Evolutionary conservation across 1,140 invertebrate genomes (phyloP).

Genomic region (Nasonia longicornis): DNA sequence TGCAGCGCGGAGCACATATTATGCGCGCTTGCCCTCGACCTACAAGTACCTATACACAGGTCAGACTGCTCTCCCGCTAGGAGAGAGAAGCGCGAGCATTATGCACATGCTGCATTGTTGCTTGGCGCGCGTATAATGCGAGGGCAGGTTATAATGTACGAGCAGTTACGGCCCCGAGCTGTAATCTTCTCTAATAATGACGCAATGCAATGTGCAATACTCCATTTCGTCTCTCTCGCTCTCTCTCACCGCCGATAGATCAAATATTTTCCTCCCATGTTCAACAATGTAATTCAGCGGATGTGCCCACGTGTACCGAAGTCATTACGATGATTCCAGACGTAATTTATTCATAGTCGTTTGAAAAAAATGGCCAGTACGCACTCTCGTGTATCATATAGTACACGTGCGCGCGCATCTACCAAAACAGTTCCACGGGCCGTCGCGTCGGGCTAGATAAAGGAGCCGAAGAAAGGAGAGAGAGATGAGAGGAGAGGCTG

Average conservation of each 20-base stretch:
- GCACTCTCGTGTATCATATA: neutral
- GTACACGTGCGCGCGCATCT: neutral
- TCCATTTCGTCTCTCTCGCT: neutral
- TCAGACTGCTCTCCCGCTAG: neutral
- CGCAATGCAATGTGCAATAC: neutral
- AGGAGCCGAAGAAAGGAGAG: neutral
- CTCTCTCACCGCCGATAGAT: neutral
- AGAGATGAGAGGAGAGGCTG: conserved; percentile 6
- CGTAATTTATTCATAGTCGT: neutral
- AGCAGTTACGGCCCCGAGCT: neutral
- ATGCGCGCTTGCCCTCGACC: conserved; percentile 27
- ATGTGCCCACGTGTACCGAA: neutral
- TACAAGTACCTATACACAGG: conserved; percentile 24
- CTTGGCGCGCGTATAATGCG: neutral
- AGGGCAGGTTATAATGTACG: neutral
- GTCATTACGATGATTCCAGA: neutral
- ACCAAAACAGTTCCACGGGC: neutral
- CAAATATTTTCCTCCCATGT: neutral
- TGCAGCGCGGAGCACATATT: neutral
- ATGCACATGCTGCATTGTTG: conserved; percentile 22
- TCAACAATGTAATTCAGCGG: neutral
- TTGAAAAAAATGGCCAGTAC: neutral
- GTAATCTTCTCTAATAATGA: conserved; percentile 9
- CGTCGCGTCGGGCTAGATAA: neutral
- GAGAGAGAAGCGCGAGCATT: conserved; percentile 2